Evolutionary conservation across 2,797 vertebrate genomes (phyloP).

Genomic region (Acipenser ruthenus): DNA sequence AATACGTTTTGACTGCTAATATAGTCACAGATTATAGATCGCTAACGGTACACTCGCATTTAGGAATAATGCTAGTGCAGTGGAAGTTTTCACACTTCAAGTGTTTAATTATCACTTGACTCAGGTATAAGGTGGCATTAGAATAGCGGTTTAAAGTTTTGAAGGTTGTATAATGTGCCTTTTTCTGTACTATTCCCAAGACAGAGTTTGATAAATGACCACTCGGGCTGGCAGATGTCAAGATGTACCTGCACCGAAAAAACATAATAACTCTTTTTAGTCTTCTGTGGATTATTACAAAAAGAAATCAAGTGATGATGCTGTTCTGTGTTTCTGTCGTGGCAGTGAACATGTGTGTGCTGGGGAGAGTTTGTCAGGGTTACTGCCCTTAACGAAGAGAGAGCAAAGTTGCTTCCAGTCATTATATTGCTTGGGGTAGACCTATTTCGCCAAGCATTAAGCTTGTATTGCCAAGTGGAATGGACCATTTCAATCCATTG

Average conservation of each 20-base stretch:
- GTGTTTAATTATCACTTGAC: not conserved
- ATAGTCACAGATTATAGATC: too few species aligned
- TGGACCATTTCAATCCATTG: too few species aligned
- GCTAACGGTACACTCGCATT: too few species aligned
- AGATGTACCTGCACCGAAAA: not conserved
- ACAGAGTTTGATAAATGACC: slow-evolving; percentile 1
- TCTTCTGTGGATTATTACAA: not conserved
- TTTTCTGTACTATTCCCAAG: not conserved
- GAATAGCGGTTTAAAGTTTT: not conserved
- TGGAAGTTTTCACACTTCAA: not conserved
- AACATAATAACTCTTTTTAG: not conserved
- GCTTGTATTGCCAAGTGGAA: too few species aligned
- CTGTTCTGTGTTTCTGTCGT: not conserved
- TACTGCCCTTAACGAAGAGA: too few species aligned
- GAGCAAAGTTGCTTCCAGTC: too few species aligned
- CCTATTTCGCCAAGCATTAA: too few species aligned
- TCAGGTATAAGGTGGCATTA: not conserved
- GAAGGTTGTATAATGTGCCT: not conserved
- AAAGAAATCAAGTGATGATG: not conserved
- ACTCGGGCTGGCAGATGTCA: not conserved
- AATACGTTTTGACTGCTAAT: too few species aligned
- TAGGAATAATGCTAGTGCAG: too few species aligned
- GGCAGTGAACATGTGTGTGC: not conserved
- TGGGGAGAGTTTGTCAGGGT: too few species aligned
- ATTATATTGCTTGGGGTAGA: too few species aligned